Evolutionary conservation across 2,797 vertebrate species (phyloP).

Genomic region (Notolabrus celidotus): DNA sequence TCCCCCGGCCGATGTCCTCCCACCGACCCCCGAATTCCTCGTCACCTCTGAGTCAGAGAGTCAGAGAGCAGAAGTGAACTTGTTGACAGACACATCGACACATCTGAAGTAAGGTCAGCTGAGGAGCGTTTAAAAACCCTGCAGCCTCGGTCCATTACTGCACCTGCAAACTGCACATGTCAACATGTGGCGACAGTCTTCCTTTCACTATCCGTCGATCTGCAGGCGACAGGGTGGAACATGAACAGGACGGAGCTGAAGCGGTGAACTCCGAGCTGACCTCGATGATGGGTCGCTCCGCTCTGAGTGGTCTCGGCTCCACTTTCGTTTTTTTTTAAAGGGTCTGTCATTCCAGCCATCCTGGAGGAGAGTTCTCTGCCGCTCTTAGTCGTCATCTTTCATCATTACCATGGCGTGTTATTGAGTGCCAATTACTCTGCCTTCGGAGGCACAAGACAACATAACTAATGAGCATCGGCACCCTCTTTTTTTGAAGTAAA

Average conservation of each 20-base stretch:
- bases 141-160: conserved; percentile 34
- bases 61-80: conserved; percentile 10
- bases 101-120: conserved; percentile 37
- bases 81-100: conserved; percentile 57
- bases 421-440: neutral
- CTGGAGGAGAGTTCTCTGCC: neutral
- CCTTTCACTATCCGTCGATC: conserved; percentile 48
- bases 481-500: too few species aligned
- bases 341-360: conserved; percentile 1
- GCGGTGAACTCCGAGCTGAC: conserved; percentile 21
- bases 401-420: neutral
- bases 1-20: conserved; percentile 8
- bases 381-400: neutral
- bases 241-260: conserved; percentile 24
- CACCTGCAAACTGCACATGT: conserved; percentile 2
- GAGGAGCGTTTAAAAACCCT: conserved; percentile 24
- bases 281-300: neutral
- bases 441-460: neutral
- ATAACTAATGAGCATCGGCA: too few species aligned
- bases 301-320: neutral
- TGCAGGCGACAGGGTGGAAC: conserved; percentile 29
- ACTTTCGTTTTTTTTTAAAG: neutral
- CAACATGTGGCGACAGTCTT: conserved; percentile 37
- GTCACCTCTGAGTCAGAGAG: neutral
- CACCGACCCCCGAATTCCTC: conserved; percentile 30